Percentiles rank a stretch among this genome's conserved stretches.
Evolutionary conservation across 2,113 vertebrate species (phyloP).

Genomic region (Catagonus wagneri): DNA sequence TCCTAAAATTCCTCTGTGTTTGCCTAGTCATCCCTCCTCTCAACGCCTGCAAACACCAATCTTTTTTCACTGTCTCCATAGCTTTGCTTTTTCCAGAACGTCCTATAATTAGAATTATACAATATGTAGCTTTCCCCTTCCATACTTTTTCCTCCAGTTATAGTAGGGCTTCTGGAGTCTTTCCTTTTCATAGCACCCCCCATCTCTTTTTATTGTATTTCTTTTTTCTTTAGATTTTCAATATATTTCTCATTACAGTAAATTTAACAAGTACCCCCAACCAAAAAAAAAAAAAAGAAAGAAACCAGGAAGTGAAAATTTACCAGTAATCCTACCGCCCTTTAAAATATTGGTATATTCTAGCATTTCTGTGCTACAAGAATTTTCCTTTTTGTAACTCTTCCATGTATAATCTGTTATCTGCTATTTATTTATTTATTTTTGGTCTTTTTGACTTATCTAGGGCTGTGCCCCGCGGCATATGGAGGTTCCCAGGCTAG

Average conservation of each 20-base stretch:
- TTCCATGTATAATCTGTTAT: not conserved
- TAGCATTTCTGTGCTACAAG: not conserved
- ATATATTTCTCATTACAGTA: not conserved
- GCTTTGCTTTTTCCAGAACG: not conserved
- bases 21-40: not conserved
- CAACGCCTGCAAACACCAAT: not conserved
- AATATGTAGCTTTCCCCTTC: not conserved
- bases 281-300: not conserved
- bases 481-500: no score
- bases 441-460: no score
- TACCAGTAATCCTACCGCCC: not conserved
- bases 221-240: constrained; percentile 48
- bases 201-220: not conserved
- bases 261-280: not conserved
- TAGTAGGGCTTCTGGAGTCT: not conserved
- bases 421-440: no score
- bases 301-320: not conserved
- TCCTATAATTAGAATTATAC: not conserved
- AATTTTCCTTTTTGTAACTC: not conserved
- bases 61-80: not conserved
- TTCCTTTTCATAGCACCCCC: not conserved
- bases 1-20: not conserved
- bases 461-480: no score
- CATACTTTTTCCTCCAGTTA: not conserved
- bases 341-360: not conserved